A percentile compares a stretch with the other conserved stretches of the same genome.
Evolutionary conservation across 1,140 invertebrate genomes (phyloP).

Genomic region (Zaprionus davidi): DNA sequence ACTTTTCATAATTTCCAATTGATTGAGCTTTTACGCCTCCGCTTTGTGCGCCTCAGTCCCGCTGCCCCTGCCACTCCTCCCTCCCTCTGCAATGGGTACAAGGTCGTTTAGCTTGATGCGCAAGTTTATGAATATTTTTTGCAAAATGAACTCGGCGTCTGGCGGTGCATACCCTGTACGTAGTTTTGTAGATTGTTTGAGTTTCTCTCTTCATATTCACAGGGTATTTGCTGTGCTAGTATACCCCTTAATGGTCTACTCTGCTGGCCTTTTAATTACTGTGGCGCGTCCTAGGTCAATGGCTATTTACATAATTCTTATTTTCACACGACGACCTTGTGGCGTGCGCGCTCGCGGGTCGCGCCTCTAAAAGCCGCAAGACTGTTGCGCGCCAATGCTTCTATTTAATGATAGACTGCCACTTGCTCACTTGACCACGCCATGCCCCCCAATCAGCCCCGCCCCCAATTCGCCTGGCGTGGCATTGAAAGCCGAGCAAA

Average conservation of each 20-base stretch:
- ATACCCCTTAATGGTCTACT: not conserved
- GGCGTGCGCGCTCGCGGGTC: not conserved
- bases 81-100: not conserved
- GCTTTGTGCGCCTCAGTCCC: not conserved
- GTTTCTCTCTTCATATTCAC: not conserved
- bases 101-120: not conserved
- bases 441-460: not conserved
- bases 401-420: conserved; percentile 56
- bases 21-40: conserved; percentile 13
- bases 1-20: conserved; percentile 22
- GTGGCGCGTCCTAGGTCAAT: conserved; percentile 30
- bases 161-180: not conserved
- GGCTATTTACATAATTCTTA: conserved; percentile 56
- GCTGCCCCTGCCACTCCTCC: not conserved
- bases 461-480: not conserved
- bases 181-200: not conserved
- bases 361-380: conserved; percentile 21
- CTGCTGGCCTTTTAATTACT: conserved; percentile 44
- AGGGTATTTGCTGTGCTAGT: not conserved
- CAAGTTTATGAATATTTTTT: conserved; percentile 6
- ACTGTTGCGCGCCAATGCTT: conserved; percentile 43
- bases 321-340: conserved; percentile 57
- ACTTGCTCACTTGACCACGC: conserved; percentile 27
- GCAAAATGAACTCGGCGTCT: not conserved
- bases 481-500: conserved; percentile 25